A percentile compares a stretch with the other conserved stretches of the same genome.
Conservation (phyloP, 2,797 vertebrate species). For the Brotula barbata region DNA sequence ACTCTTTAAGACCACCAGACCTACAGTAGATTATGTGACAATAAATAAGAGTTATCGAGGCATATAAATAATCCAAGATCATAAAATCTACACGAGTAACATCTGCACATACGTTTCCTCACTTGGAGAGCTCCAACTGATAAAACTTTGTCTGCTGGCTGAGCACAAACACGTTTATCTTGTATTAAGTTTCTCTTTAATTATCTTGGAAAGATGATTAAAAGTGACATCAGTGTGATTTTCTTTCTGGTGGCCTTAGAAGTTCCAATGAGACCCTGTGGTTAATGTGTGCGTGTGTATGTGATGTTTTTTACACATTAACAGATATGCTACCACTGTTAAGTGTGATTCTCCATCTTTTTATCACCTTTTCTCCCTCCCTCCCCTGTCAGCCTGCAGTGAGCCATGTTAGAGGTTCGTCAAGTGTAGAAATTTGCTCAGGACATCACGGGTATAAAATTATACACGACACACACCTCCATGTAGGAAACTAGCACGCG, state of each 20-base stretch:
- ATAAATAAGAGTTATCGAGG: too few relatives aligned
- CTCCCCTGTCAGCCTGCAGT: constrained; percentile 40
- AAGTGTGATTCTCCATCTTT: constrained; percentile 68
- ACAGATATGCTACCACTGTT: constrained; percentile 60
- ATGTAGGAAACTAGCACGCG: constrained; percentile 28
- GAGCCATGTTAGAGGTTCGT: constrained; percentile 20
- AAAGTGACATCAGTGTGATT: constrained; percentile 44
- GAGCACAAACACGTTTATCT: too few relatives aligned
- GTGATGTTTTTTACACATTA: constrained; percentile 67
- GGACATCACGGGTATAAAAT: constrained; percentile 35
- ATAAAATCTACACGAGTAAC: too few relatives aligned
- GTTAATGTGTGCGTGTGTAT: constrained; percentile 31
- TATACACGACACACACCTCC: constrained; percentile 28
- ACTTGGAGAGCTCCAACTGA: too few relatives aligned
- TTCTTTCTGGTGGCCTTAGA: constrained; percentile 46
- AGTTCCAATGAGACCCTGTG: constrained; percentile 51
- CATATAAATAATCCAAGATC: too few relatives aligned
- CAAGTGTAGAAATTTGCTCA: constrained; percentile 43
- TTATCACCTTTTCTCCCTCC: constrained; percentile 63
- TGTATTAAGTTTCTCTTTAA: too few relatives aligned
- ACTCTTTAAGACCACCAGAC: too few relatives aligned
- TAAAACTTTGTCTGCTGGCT: too few relatives aligned
- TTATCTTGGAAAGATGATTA: constrained; percentile 28
- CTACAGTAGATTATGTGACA: too few relatives aligned
- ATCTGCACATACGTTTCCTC: too few relatives aligned